Base-by-base conservation (phyloP, 2,888 invertebrate species). In the Amphipyra tragopoginis region DNA sequence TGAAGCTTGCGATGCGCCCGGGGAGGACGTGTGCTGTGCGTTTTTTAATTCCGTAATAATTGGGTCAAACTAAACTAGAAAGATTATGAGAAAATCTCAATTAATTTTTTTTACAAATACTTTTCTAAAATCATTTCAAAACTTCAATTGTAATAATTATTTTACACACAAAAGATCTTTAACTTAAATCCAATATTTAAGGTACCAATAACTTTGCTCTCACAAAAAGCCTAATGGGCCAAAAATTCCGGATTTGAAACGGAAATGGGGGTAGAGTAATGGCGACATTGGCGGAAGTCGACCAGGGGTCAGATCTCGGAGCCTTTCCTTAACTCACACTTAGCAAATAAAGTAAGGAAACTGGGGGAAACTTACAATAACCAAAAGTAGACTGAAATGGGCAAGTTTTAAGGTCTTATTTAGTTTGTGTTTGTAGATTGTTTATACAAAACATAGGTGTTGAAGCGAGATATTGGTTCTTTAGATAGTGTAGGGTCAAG, bases 231-330 rank as follows among this genome's bases (percentile, higher is more conserved):
- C 69, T 81, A 84, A 84, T 80, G 81, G 77, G 76, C 77, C 81
- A 78, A 80, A 81, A 79, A 77, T 64, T 73, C 76, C 81, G 82
- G 81, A 85, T 82, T 79, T 76, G 63, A 66, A 73, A 57, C 77
- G 90, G 90, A 90, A 90, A 89, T 86, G 84, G 87, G 86, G 88
- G 81, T 72, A 78, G 72, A 71, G 82, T 89, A 88, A 90, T 86
- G 86, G 87, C 84, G 83, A 79, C 83, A 77, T 82, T 81, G 76
- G 71, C 87, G 90, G 89, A 88, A 86, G 81, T 82, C 75, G 79
- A 81, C 81, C 83, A 78, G 75, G 83, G 86, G 85, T 84, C 86
- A 69, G 63, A 83, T 83, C 81, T 83, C 71, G 68, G 81, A 74
- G 71, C 71, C 79, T 82, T 85, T 81, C 80, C 82, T 80, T 69